These are phyloP conservation scores for Erethizon dorsatum DNA, from an alignment of 2,797 vertebrate genomes.

Conservation along the genomic window DNA sequence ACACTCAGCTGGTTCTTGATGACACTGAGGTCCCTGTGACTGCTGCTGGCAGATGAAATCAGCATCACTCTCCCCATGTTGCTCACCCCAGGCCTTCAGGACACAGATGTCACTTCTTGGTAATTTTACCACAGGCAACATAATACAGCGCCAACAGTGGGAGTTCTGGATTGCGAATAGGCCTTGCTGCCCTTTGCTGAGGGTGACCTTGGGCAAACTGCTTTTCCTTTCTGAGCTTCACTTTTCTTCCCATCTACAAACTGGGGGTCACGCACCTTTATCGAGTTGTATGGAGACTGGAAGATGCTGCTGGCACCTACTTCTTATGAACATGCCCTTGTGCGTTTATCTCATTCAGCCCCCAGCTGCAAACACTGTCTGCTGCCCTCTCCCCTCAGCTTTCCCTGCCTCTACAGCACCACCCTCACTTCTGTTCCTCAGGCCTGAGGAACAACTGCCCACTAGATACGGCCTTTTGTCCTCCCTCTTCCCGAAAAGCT, in stretches of 20 bases:
- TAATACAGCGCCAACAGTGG: not conserved
- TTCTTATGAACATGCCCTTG: not conserved
- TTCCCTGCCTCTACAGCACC: not conserved
- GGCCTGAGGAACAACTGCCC: not conserved
- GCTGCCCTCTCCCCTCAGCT: not conserved
- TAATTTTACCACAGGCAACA: not conserved
- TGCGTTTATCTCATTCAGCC: not conserved
- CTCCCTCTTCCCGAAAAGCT: not conserved
- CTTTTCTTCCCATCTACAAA: not conserved
- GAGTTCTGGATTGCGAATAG: not conserved
- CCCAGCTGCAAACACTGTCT: not conserved
- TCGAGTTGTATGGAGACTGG: not conserved
- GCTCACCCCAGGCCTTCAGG: slow-evolving; percentile 48
- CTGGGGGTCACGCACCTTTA: not conserved
- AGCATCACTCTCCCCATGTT: not conserved
- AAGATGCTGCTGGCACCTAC: not conserved
- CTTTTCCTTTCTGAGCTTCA: not conserved
- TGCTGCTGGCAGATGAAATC: slow-evolving; percentile 85
- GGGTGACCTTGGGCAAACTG: not conserved
- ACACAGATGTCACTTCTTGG: slow-evolving; percentile 50
- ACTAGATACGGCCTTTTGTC: not conserved
- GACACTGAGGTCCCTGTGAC: slow-evolving; percentile 85
- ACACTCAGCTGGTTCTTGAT: slow-evolving; percentile 91
- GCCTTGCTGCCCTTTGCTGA: not conserved
- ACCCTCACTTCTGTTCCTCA: not conserved